Percentiles rank a stretch among this genome's conserved stretches.
Conservation (phyloP, 2,888 invertebrate species). For the Euplexia lucipara region DNA sequence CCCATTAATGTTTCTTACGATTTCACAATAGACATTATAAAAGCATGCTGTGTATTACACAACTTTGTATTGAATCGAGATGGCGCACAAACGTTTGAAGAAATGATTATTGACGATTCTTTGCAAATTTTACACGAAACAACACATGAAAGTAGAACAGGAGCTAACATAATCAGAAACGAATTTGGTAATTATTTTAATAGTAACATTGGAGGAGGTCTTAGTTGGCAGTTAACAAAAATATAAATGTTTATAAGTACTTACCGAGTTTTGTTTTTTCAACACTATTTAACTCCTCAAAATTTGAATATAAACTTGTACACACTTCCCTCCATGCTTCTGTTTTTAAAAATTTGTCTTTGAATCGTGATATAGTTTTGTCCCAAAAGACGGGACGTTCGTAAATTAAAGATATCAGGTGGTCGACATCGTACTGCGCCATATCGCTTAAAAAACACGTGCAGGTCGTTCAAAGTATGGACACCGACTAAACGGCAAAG, state of each 20-base stretch:
- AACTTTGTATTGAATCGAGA: constrained; percentile 30
- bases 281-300: constrained; percentile 42
- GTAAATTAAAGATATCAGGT: constrained; percentile 34
- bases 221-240: constrained; percentile 39
- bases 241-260: constrained; percentile 36
- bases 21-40: constrained; percentile 22
- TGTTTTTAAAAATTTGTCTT: constrained; percentile 32
- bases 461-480: constrained; percentile 32
- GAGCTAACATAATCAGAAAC: constrained; percentile 33
- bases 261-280: constrained; percentile 35
- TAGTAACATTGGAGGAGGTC: constrained; percentile 30
- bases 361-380: constrained; percentile 31
- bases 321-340: constrained; percentile 30
- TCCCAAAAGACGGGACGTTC: constrained; percentile 39
- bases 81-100: constrained; percentile 29
- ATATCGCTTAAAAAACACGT: constrained; percentile 34
- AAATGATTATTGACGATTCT: constrained; percentile 24
- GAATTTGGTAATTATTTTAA: constrained; percentile 38
- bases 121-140: constrained; percentile 25
- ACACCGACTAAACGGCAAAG: constrained; percentile 27
- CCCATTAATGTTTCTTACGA: constrained; percentile 14
- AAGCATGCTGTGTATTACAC: constrained; percentile 29
- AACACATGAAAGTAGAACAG: constrained; percentile 33
- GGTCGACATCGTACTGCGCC: constrained; percentile 33
- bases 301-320: constrained; percentile 38